Conservation (phyloP, 2,797 vertebrate genomes). For the Lacerta viridis region DNA sequence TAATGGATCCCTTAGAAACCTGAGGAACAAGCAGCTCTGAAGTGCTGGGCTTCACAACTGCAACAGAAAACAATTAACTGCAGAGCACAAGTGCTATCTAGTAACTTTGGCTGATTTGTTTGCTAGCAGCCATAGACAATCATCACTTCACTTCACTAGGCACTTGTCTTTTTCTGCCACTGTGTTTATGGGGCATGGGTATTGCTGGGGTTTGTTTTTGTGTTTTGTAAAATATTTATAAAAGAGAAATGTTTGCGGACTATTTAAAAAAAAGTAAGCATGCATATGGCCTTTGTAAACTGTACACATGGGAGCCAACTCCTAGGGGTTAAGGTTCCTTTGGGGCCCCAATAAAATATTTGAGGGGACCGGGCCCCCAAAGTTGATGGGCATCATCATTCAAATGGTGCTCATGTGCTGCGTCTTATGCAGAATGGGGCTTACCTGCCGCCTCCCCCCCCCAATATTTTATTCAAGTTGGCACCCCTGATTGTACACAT, state of each 20-base stretch:
- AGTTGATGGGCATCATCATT: no score
- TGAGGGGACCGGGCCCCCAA: no score
- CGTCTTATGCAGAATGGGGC: no score
- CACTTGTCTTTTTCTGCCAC: neutral
- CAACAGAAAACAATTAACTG: neutral
- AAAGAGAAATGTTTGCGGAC: neutral
- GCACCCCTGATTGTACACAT: neutral
- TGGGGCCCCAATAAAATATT: no score
- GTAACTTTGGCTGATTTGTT: neutral
- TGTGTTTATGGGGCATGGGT: neutral
- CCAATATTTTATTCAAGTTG: no score
- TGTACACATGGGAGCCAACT: neutral
- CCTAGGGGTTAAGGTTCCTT: no score
- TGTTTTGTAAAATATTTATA: neutral
- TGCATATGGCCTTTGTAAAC: neutral
- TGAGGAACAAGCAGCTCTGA: neutral
- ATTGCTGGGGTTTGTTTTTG: no score
- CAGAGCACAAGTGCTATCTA: neutral
- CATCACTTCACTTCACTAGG: neutral
- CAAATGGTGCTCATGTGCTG: no score
- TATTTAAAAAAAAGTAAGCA: neutral
- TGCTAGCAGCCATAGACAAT: neutral
- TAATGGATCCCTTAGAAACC: constrained; percentile 29
- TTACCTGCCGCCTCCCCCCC: no score
- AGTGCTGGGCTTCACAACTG: neutral